Percentiles rank a stretch among this genome's conserved stretches.
Evolutionary conservation across 2,888 invertebrate genomes (phyloP).

Genomic region (Macrosiphum euphorbiae): DNA sequence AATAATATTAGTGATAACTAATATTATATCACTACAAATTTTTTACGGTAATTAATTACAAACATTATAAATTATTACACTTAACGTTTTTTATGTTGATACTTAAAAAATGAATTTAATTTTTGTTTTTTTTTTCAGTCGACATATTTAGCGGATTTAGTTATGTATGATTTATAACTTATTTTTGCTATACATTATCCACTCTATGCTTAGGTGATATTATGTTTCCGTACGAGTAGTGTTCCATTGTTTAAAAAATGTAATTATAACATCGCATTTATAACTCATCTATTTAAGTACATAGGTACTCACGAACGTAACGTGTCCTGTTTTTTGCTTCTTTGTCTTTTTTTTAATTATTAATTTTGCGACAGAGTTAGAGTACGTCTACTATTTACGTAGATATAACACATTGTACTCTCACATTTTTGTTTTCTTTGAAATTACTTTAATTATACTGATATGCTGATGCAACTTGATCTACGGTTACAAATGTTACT

Average conservation of each 20-base stretch:
- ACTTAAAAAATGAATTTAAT: neutral
- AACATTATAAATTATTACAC: neutral
- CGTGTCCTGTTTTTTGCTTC: neutral
- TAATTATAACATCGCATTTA: neutral
- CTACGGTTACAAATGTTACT: neutral
- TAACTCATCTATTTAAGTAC: no score
- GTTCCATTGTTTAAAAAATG: constrained; percentile 5
- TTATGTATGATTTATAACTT: neutral
- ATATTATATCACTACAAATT: neutral
- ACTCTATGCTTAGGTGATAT: neutral
- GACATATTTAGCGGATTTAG: neutral
- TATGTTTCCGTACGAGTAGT: neutral
- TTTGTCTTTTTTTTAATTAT: neutral
- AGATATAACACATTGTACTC: neutral
- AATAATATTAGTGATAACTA: neutral
- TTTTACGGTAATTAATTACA: neutral
- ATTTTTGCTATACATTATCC: neutral
- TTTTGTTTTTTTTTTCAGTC: neutral
- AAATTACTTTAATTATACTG: neutral
- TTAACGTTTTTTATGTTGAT: neutral
- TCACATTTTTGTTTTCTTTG: neutral
- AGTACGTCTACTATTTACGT: neutral
- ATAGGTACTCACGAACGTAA: neutral
- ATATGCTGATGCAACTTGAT: neutral
- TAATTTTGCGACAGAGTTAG: neutral